Conservation (phyloP, 2,113 vertebrate species). For the Phrynosoma platyrhinos region DNA sequence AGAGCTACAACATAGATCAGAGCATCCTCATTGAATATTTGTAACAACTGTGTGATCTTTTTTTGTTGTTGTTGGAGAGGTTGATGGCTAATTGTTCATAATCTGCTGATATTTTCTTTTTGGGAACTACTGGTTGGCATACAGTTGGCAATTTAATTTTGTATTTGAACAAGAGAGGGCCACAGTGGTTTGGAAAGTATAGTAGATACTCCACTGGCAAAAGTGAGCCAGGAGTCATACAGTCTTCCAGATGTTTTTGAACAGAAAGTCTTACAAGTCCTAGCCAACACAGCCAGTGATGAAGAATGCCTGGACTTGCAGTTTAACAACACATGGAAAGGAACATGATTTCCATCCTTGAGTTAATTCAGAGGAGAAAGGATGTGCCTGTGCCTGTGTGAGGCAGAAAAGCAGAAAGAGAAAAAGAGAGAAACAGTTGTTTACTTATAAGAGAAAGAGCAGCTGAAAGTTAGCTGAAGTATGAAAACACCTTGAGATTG, state of each 20-base stretch:
- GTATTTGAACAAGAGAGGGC: background rate
- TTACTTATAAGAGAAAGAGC: background rate
- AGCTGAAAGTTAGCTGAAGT: background rate
- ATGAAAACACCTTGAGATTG: background rate
- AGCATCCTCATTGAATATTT: too few species aligned
- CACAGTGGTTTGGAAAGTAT: background rate
- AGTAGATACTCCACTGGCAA: background rate
- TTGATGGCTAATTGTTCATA: background rate
- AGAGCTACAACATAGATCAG: too few species aligned
- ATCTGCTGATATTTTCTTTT: background rate
- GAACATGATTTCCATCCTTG: too few species aligned
- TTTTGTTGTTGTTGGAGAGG: background rate
- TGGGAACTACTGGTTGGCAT: background rate
- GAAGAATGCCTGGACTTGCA: too few species aligned
- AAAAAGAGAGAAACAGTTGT: background rate
- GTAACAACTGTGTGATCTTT: too few species aligned
- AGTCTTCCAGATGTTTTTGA: too few species aligned
- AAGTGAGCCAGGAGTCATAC: background rate
- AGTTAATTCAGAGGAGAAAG: too few species aligned
- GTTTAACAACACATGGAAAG: too few species aligned
- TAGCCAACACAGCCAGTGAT: too few species aligned
- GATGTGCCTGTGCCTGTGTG: background rate
- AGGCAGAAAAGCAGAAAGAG: background rate
- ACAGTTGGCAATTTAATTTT: background rate
- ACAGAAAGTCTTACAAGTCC: too few species aligned